Evolutionary conservation across 1,140 invertebrate species (phyloP).

Genomic region (Sarcophaga peregrina): DNA sequence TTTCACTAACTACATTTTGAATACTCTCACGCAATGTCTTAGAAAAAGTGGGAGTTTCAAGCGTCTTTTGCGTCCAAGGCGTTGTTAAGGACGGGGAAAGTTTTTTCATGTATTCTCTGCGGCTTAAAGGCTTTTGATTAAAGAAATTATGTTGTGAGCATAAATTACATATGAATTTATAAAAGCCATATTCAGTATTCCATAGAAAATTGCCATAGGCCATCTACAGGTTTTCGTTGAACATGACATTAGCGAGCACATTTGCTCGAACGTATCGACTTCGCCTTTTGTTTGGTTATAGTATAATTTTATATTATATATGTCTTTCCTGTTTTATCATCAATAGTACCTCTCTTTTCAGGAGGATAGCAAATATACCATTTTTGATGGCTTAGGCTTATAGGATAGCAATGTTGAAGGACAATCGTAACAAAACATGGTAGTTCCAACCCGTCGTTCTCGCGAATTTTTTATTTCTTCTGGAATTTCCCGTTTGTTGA

Average conservation of each 20-base stretch:
- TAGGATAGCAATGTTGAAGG: constrained; percentile 54
- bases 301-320: constrained; percentile 63
- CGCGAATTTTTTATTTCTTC: constrained; percentile 49
- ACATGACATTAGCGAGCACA: constrained; percentile 47
- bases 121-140: constrained; percentile 33
- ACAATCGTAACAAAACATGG: constrained; percentile 57
- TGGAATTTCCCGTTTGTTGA: constrained; percentile 60
- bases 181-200: constrained; percentile 45
- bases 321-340: constrained; percentile 56
- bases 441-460: constrained; percentile 48
- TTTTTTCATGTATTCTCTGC: constrained; percentile 27
- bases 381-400: too few relatives aligned
- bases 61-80: too few relatives aligned
- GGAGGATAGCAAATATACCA: constrained; percentile 57
- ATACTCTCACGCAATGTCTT: constrained; percentile 6
- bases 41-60: not conserved
- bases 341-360: constrained; percentile 46
- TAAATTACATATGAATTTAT: constrained; percentile 45
- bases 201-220: constrained; percentile 56
- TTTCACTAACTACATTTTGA: too few relatives aligned
- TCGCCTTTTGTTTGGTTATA: constrained; percentile 68
- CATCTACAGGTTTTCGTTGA: constrained; percentile 50
- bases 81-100: constrained; percentile 21
- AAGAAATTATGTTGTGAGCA: constrained; percentile 40
- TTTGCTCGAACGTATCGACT: constrained; percentile 67